These are phyloP conservation scores for Actinemys pallida DNA, from an alignment of 2,113 vertebrate species.

Conservation along the genomic window DNA sequence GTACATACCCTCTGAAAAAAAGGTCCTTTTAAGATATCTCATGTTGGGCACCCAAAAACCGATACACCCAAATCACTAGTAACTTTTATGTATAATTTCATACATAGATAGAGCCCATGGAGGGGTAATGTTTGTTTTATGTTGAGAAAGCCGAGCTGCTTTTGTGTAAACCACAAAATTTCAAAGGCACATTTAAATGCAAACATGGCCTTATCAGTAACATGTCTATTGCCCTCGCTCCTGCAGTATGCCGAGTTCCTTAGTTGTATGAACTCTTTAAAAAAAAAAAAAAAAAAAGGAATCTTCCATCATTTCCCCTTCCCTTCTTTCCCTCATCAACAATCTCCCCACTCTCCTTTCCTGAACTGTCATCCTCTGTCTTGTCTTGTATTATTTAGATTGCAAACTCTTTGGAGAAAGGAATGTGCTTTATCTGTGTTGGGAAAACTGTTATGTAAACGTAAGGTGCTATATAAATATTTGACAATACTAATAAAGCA, in stretches of 20 bases:
- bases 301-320: slow-evolving; percentile 41
- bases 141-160: neutral
- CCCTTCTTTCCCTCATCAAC: slow-evolving; percentile 59
- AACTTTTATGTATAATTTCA: neutral
- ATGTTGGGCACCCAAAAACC: neutral
- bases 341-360: slow-evolving; percentile 38
- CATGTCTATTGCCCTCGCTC: neutral
- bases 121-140: neutral
- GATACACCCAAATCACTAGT: neutral
- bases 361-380: slow-evolving; percentile 62
- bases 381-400: slow-evolving; percentile 58
- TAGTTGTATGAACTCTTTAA: neutral
- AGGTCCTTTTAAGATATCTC: neutral
- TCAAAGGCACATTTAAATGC: neutral
- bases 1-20: neutral
- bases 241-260: neutral
- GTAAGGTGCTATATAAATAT: slow-evolving; percentile 46
- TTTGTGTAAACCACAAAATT: neutral
- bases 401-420: slow-evolving; percentile 33
- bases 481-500: slow-evolving; percentile 56
- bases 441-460: neutral
- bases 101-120: neutral
- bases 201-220: neutral
- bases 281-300: neutral
- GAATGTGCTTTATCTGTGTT: slow-evolving; percentile 52